These are phyloP conservation scores for Leptopilina clavipes DNA, from an alignment of 1,140 invertebrate species.

Conservation along the genomic window DNA sequence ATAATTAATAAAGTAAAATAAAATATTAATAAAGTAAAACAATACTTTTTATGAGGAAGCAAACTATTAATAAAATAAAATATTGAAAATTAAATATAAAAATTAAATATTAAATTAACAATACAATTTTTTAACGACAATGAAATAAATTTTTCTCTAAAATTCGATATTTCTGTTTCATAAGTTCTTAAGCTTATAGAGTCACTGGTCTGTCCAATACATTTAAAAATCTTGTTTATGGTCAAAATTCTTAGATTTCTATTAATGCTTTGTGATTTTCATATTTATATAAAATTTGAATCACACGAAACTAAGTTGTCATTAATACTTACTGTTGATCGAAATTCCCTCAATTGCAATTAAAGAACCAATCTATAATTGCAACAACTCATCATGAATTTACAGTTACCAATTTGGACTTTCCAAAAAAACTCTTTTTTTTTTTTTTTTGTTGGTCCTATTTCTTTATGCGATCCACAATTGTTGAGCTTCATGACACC, in stretches of 20 bases:
- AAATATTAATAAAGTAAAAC: too few relatives aligned
- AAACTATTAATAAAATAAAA: too few relatives aligned
- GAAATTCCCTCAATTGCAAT: not conserved
- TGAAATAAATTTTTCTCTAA: not conserved
- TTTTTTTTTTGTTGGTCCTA: conserved; percentile 48
- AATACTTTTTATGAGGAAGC: too few relatives aligned
- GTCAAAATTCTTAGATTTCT: not conserved
- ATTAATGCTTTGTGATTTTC: not conserved
- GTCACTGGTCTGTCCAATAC: not conserved
- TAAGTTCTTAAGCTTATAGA: not conserved
- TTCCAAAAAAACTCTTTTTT: not conserved
- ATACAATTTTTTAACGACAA: too few relatives aligned
- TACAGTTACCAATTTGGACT: conserved; percentile 36
- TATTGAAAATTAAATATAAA: too few relatives aligned
- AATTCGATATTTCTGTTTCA: not conserved
- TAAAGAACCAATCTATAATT: conserved; percentile 13
- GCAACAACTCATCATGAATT: not conserved
- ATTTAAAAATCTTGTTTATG: not conserved
- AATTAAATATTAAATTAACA: too few relatives aligned
- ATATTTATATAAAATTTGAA: not conserved
- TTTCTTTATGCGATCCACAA: conserved; percentile 64
- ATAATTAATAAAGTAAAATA: too few relatives aligned
- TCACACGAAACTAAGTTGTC: not conserved
- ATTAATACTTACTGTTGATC: not conserved
- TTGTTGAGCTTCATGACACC: conserved; percentile 66